Base-by-base conservation (phyloP, 1,140 invertebrate genomes). In the Bradynema listronoti region DNA sequence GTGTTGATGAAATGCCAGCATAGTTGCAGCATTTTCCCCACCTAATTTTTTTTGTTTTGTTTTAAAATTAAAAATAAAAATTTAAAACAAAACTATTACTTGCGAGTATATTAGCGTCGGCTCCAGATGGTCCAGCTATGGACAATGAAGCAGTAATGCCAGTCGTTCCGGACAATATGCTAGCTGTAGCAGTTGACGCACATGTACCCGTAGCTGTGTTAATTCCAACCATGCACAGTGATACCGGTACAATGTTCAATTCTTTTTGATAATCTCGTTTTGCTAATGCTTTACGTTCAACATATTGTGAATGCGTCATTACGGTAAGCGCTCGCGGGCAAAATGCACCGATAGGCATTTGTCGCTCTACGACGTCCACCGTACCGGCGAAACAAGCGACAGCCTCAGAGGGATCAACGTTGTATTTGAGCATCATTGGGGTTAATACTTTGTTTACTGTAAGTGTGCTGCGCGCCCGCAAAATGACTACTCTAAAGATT, bases 1-100 rank as follows among this genome's bases (percentile, higher is more conserved):
- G 22, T 73, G 73, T 39, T 73, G 72, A 63, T 77, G 73, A 65
- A 77, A 73, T 24, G 72, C 61, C 33, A 73, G 47, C 25, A 59
- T 55, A 36, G 56, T 55, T 25, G 65, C 60, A 34, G 41, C 39
- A 46, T 58, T 41, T 39, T 43, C 39, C 58, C 52, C 49, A 43
- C 22, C n/a, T n/a, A n/a, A n/a, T n/a, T n/a, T n/a, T n/a, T n/a
- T n/a, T n/a, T n/a, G n/a, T n/a, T n/a, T n/a, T n/a, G n/a, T n/a
- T n/a, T n/a, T n/a, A n/a, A n/a, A n/a, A n/a, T n/a, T n/a, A n/a
- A n/a, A n/a, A n/a, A n/a, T n/a, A n/a, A n/a, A n/a, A n/a, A n/a
- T n/a, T n/a, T n/a, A n/a, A n/a, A n/a, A n/a, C n/a, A n/a, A n/a
- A n/a, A n/a, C n/a, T n/a, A n/a, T n/a, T n/a, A n/a, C n/a, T n/a